Base-by-base conservation (phyloP, 2,888 invertebrate genomes). In the Drosophila nr. fundita region DNA sequence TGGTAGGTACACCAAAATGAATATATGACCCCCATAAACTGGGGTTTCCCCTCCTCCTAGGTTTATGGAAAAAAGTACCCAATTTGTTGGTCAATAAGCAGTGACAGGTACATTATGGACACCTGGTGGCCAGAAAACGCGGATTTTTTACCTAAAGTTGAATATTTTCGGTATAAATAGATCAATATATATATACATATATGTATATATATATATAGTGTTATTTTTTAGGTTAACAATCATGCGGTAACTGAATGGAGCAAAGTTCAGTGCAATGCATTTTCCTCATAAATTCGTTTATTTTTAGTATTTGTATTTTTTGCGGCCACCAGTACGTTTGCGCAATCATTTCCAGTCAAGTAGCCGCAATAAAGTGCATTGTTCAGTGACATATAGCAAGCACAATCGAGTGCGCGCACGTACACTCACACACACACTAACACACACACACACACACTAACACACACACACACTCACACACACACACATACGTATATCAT, bases 281-380 rank as follows among this genome's bases (percentile, higher is more conserved):
- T 54, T 48, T 49, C 36, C 36, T 13, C 45, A 45, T 45, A 45
- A 42, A 38, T 58, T 58, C 42, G 32, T 7, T 11, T 42, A 45
- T 64, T 55, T 49, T 27, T 21, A 42, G 36, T 38, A 27, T 42
- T 21, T 27, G 49, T 18, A 29, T 15, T 65, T 8, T n/a, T 13
- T 8, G 63, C 29, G 64, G 64, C n/a, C 60, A 30, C n/a, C 69
- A 42, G 50, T 15, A 52, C 55, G 70, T 76, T 57, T 60, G 61
- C 72, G 72, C 66, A 76, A 80, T 85, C 54, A 79, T 71, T 78
- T 85, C 13, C 67, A 69, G 57, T 65, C 75, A 83, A 80, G 67
- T 69, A 53, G 50, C 68, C 71, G 59, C 70, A 80, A 76, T 67
- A 67, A 68, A 68, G 58, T 45, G 65, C 70, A 78, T 58, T 82